Evolutionary conservation across 1,140 invertebrate species (phyloP).

Genomic region (Drosophila sproati): DNA sequence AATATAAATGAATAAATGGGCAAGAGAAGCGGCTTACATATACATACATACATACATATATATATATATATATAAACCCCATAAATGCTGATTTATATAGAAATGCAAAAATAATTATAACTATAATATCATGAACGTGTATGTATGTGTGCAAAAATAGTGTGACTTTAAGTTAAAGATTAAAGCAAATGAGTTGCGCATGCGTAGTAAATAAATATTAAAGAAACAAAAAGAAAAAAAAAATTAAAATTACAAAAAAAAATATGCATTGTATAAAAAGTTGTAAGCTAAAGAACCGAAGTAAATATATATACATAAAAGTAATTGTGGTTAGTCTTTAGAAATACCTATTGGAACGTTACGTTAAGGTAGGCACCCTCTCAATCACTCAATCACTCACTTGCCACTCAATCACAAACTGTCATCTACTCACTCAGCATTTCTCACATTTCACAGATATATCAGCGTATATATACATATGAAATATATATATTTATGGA

Average conservation of each 20-base stretch:
- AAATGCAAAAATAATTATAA: conserved; percentile 26
- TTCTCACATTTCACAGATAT: conserved; percentile 20
- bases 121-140: conserved; percentile 29
- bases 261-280: conserved; percentile 72
- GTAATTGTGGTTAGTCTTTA: conserved; percentile 52
- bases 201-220: conserved; percentile 40
- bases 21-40: conserved; percentile 21
- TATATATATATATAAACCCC: conserved; percentile 41
- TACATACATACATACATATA: conserved; percentile 38
- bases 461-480: conserved; percentile 7
- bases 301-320: conserved; percentile 36
- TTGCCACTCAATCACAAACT: conserved; percentile 26
- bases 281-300: conserved; percentile 62
- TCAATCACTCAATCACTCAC: background rate
- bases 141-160: conserved; percentile 42
- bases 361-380: conserved; percentile 29
- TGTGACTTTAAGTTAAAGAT: conserved; percentile 44
- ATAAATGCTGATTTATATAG: conserved; percentile 71
- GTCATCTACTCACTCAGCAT: conserved; percentile 12
- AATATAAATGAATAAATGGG: conserved; percentile 20
- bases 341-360: conserved; percentile 32
- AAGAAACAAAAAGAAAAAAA: conserved; percentile 3
- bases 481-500: conserved; percentile 14
- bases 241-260: conserved; percentile 32
- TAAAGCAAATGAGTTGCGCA: conserved; percentile 23